Conservation (phyloP, 1,140 invertebrate species). For the Cepaea nemoralis region DNA sequence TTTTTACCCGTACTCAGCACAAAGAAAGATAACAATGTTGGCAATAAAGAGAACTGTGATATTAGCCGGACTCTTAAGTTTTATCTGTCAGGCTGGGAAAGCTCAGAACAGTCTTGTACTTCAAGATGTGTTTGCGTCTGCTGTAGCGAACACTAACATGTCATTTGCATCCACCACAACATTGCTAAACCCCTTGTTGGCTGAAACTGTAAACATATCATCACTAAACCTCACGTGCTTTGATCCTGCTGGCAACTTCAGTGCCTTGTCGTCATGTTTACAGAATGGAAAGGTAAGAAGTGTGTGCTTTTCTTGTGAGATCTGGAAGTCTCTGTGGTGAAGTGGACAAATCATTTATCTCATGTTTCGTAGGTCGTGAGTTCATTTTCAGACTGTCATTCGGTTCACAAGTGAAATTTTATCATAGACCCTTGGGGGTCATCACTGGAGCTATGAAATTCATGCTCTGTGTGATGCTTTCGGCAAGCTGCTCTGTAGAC, state of each 20-base stretch:
- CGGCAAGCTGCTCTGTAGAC: too few species aligned
- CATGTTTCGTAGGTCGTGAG: too few species aligned
- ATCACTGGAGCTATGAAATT: too few species aligned
- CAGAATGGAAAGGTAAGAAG: not conserved
- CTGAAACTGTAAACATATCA: not conserved
- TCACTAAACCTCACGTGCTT: not conserved
- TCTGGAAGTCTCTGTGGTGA: not conserved
- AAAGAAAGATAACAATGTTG: not conserved
- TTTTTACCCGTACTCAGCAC: too few species aligned
- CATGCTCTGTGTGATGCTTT: too few species aligned
- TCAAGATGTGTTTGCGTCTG: not conserved
- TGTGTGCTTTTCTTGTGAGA: not conserved
- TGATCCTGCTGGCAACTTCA: not conserved
- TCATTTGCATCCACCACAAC: not conserved
- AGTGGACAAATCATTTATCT: too few species aligned
- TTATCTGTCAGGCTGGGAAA: not conserved
- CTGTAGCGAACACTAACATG: not conserved
- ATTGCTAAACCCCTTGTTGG: not conserved
- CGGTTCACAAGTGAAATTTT: too few species aligned
- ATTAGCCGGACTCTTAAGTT: not conserved
- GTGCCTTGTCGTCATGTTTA: not conserved
- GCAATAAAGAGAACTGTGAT: not conserved
- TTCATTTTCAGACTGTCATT: too few species aligned
- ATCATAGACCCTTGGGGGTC: too few species aligned
- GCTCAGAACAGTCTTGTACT: not conserved